Evolutionary conservation across 2,888 invertebrate species (phyloP).

Genomic region (Pyrgus malvae): DNA sequence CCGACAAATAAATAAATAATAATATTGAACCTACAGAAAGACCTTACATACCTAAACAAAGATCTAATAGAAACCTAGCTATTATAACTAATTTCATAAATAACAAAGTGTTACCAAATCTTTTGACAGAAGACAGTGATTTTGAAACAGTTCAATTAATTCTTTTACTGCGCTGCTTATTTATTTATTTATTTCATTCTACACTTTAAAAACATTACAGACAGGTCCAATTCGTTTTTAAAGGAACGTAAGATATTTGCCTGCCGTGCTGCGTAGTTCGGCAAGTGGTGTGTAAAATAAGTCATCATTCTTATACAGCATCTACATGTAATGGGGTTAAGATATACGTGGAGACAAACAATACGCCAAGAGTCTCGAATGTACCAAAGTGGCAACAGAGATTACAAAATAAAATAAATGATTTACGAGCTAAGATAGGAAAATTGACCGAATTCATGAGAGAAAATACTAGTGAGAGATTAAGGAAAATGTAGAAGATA

Average conservation of each 20-base stretch:
- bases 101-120: conserved; percentile 9
- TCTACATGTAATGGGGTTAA: background rate
- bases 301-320: too few species aligned
- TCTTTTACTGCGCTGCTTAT: conserved; percentile 19
- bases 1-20: background rate
- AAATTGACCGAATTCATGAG: conserved; percentile 23
- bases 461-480: conserved; percentile 21
- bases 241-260: too few species aligned
- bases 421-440: conserved; percentile 26
- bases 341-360: background rate
- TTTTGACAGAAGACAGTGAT: background rate
- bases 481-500: background rate
- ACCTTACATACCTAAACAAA: conserved; percentile 21
- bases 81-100: conserved; percentile 7
- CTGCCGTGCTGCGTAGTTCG: too few species aligned
- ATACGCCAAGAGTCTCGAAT: background rate
- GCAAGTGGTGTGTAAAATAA: too few species aligned
- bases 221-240: too few species aligned
- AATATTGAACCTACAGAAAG: conserved; percentile 6
- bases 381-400: conserved; percentile 29
- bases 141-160: conserved; percentile 14
- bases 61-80: conserved; percentile 8
- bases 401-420: conserved; percentile 23
- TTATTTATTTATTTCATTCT: too few species aligned
- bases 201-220: too few species aligned